Conservation (phyloP, 2,888 invertebrate species). For the Trisateles emortualis region DNA sequence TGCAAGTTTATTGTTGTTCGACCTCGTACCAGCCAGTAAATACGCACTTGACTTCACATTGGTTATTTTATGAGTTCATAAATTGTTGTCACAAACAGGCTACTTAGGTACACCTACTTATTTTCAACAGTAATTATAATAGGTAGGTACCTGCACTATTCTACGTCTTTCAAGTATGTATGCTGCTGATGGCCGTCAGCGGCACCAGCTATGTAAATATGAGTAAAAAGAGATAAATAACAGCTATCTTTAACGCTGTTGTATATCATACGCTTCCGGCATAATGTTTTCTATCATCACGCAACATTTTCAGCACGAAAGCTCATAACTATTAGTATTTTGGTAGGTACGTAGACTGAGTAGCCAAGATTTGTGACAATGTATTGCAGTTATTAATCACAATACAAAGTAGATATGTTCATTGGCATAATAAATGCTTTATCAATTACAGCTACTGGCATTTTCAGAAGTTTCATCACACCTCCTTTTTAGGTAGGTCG, state of each 20-base stretch:
- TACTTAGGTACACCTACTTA: not conserved
- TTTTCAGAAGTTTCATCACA: not conserved
- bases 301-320: conserved; percentile 11
- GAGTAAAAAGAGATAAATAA: conserved; percentile 1
- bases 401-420: not conserved
- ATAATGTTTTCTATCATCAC: conserved; percentile 1
- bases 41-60: conserved; percentile 12
- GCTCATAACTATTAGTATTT: conserved; percentile 10
- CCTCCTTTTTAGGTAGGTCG: too few relatives aligned
- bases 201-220: not conserved
- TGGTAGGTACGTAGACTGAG: conserved; percentile 1
- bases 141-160: too few relatives aligned
- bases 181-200: too few relatives aligned
- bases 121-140: too few relatives aligned
- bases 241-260: not conserved
- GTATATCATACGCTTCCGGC: conserved; percentile 2
- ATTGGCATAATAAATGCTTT: not conserved
- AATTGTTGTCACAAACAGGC: conserved; percentile 11
- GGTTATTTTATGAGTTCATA: conserved; percentile 14
- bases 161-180: too few relatives aligned
- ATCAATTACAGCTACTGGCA: not conserved
- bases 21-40: conserved; percentile 8
- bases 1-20: not conserved
- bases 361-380: conserved; percentile 2
- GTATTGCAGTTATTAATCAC: conserved; percentile 4